A percentile compares a stretch with the other conserved stretches of the same genome.
phyloP scores from a whole-genome alignment of 2,888 invertebrate genomes.

The Thereva unica region DNA sequence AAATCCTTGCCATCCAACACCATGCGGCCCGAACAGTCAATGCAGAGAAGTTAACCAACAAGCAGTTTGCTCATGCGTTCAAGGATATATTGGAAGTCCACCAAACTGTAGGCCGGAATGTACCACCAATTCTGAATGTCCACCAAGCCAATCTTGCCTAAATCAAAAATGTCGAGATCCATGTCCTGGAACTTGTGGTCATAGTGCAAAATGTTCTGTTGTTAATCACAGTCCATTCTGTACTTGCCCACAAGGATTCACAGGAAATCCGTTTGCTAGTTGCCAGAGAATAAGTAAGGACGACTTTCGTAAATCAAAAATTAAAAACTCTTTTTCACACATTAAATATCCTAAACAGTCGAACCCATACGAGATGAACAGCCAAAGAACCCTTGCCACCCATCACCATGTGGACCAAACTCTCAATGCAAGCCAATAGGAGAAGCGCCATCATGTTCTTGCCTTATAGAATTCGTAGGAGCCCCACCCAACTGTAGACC shows the following conservation, averaged over 20 bases:
- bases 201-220: slow-evolving; percentile 74
- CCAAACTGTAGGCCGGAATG: slow-evolving; percentile 81
- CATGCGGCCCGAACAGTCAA: slow-evolving; percentile 80
- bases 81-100: slow-evolving; percentile 73
- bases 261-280: slow-evolving; percentile 76
- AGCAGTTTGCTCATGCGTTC: slow-evolving; percentile 72
- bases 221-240: slow-evolving; percentile 82
- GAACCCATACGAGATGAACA: slow-evolving; percentile 59
- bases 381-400: slow-evolving; percentile 70
- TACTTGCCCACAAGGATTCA: slow-evolving; percentile 68
- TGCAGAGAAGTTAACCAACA: slow-evolving; percentile 74
- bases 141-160: slow-evolving; percentile 72
- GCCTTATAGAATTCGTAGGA: slow-evolving; percentile 68
- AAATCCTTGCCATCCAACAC: slow-evolving; percentile 70
- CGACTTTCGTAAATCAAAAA: slow-evolving; percentile 39
- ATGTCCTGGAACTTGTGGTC: slow-evolving; percentile 81
- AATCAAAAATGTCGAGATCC: slow-evolving; percentile 82
- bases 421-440: slow-evolving; percentile 71
- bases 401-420: slow-evolving; percentile 81
- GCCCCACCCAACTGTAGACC: slow-evolving; percentile 77
- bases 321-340: not conserved
- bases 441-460: slow-evolving; percentile 75
- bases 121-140: slow-evolving; percentile 74
- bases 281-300: slow-evolving; percentile 64
- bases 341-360: slow-evolving; percentile 49